phyloP scores from a whole-genome alignment of 2,888 invertebrate species.

The Acanthococcus lagerstroemiae region DNA sequence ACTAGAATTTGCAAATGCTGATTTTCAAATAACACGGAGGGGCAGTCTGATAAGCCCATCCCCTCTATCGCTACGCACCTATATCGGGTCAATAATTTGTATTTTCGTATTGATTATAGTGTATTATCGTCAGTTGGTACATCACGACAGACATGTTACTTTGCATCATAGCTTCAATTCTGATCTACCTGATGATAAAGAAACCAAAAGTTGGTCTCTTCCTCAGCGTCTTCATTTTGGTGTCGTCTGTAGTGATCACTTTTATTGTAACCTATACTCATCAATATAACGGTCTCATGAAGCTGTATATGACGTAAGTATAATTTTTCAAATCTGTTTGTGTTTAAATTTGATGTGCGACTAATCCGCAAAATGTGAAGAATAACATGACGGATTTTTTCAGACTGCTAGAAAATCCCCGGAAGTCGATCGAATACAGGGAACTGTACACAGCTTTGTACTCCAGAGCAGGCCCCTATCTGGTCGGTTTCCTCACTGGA shows the following conservation, averaged over 20 bases:
- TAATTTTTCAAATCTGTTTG: background rate
- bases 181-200: conserved; percentile 15
- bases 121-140: conserved; percentile 26
- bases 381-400: background rate
- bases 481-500: conserved; percentile 33
- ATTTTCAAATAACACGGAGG: too few relatives aligned
- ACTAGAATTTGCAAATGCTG: too few relatives aligned
- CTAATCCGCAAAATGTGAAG: background rate
- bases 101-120: conserved; percentile 7
- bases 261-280: conserved; percentile 12
- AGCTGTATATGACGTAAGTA: conserved; percentile 26
- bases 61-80: too few relatives aligned
- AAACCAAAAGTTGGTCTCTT: conserved; percentile 13
- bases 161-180: conserved; percentile 13
- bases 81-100: too few relatives aligned
- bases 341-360: background rate
- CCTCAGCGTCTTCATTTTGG: background rate
- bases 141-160: conserved; percentile 25
- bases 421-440: conserved; percentile 33
- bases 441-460: conserved; percentile 33
- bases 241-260: conserved; percentile 6
- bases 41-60: too few relatives aligned
- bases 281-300: conserved; percentile 15
- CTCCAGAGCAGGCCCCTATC: conserved; percentile 34
- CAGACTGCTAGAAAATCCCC: conserved; percentile 33